phyloP scores from a whole-genome alignment of 2,888 invertebrate genomes.

The Meteorus cinctellus region DNA sequence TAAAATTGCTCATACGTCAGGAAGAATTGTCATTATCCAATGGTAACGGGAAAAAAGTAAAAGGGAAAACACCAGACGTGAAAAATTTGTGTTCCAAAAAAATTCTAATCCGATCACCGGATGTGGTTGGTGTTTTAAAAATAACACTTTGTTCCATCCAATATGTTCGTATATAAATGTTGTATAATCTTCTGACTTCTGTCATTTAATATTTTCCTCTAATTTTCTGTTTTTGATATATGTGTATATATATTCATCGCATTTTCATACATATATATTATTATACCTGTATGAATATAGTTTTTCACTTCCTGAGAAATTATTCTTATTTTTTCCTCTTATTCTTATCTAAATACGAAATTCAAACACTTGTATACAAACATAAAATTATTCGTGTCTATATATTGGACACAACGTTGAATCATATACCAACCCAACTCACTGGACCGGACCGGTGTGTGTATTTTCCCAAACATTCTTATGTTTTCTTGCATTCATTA shows the following conservation, averaged over 20 bases:
- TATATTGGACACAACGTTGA: not conserved
- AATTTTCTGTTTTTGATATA: not conserved
- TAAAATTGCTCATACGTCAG: no score
- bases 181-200: not conserved
- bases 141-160: not conserved
- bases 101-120: not conserved
- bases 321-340: not conserved
- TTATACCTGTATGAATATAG: not conserved
- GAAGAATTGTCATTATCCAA: no score
- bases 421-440: not conserved
- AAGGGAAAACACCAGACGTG: no score
- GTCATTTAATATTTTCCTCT: not conserved
- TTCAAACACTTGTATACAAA: not conserved
- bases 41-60: no score
- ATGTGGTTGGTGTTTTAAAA: not conserved
- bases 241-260: not conserved
- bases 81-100: no score
- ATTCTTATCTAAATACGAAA: conserved; percentile 4
- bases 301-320: not conserved
- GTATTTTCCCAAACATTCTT: not conserved
- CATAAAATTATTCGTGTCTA: not conserved
- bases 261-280: not conserved
- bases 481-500: not conserved
- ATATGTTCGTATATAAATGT: not conserved
- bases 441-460: not conserved